These are phyloP conservation scores for Tachycineta bicolor DNA, from an alignment of 2,113 vertebrate genomes.

Conservation along the genomic window DNA sequence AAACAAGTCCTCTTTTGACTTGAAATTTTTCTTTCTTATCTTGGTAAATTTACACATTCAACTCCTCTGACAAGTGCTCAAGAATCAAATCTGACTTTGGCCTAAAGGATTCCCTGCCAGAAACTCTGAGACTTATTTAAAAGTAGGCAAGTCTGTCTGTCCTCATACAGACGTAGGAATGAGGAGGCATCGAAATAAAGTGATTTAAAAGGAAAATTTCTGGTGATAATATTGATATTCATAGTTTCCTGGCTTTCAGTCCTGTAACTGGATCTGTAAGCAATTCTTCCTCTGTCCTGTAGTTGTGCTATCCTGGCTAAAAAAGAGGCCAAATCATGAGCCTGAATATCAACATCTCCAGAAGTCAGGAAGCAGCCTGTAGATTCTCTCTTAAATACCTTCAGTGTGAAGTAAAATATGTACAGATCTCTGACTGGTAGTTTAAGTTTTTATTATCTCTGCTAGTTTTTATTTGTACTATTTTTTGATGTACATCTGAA, in stretches of 20 bases:
- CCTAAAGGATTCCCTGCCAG: not conserved
- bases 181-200: not conserved
- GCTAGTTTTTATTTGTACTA: not conserved
- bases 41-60: not conserved
- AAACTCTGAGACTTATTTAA: not conserved
- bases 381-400: not conserved
- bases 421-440: not conserved
- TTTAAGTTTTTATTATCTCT: not conserved
- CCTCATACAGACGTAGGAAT: not conserved
- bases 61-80: not conserved
- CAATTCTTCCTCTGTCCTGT: not conserved
- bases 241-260: slow-evolving; percentile 10
- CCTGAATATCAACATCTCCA: not conserved
- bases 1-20: not conserved
- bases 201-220: not conserved
- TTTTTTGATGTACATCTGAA: not conserved
- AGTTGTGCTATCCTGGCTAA: not conserved
- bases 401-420: not conserved
- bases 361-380: not conserved
- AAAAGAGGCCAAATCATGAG: not conserved
- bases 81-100: not conserved
- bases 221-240: not conserved
- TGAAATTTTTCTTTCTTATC: not conserved
- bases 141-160: not conserved
- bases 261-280: not conserved